Conservation (phyloP, 35 echinoderm and acorn worm species). For the Chiridota heheva region DNA sequence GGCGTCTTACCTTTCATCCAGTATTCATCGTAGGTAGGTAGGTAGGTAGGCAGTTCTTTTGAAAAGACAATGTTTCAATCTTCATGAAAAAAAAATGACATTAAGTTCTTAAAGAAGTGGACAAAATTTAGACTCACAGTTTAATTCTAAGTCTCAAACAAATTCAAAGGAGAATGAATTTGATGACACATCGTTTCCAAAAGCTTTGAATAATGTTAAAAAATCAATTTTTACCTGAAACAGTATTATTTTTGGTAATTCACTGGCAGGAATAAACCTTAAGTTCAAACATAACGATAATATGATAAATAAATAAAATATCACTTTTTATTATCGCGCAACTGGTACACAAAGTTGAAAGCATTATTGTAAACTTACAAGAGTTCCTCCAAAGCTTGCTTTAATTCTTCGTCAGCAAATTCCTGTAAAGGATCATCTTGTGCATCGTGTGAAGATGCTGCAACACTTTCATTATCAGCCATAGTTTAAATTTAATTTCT, state of each 20-base stretch:
- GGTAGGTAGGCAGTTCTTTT: background rate
- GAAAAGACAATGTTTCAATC: background rate
- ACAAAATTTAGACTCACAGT: background rate
- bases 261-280: background rate
- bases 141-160: too few relatives aligned
- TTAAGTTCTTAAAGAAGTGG: background rate
- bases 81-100: background rate
- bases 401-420: slow-evolving; percentile 65
- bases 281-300: background rate
- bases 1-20: too few relatives aligned
- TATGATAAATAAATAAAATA: background rate
- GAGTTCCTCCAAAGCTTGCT: slow-evolving; percentile 63
- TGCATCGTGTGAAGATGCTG: slow-evolving; percentile 72
- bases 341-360: background rate
- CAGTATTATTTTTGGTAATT: background rate
- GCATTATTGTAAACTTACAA: slow-evolving; percentile 46
- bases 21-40: too few relatives aligned
- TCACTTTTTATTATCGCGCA: background rate
- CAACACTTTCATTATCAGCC: slow-evolving; percentile 93
- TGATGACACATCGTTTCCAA: background rate
- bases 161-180: too few relatives aligned
- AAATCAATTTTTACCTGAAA: background rate
- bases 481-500: slow-evolving; percentile 37
- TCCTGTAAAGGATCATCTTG: slow-evolving; percentile 90
- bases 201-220: background rate